Percentiles rank a stretch among this genome's conserved stretches.
These are phyloP conservation scores for Propithecus perrieri DNA, from an alignment of 2,797 vertebrate genomes.

Conservation along the genomic window DNA sequence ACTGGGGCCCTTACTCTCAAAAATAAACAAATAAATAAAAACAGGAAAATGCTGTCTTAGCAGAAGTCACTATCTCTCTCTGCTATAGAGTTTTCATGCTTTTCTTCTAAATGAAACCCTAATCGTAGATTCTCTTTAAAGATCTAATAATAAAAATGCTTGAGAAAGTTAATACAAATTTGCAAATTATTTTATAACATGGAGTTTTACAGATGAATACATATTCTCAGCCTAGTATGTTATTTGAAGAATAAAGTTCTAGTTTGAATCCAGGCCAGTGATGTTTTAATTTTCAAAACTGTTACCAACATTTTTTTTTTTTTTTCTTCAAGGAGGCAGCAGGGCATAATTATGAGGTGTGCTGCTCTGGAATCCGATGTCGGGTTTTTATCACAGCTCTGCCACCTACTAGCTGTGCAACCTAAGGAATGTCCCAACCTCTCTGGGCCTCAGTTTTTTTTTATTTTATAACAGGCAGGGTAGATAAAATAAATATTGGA, in stretches of 20 bases:
- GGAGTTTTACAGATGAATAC: neutral
- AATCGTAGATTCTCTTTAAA: neutral
- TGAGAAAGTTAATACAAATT: neutral
- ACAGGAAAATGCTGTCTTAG: neutral
- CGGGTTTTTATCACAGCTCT: neutral
- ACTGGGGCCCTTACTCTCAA: neutral
- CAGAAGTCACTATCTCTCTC: neutral
- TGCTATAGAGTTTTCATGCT: neutral
- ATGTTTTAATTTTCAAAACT: neutral
- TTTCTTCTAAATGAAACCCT: neutral
- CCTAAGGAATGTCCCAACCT: neutral
- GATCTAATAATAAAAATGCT: neutral
- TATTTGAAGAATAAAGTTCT: neutral
- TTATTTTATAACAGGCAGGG: neutral
- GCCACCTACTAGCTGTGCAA: too few species aligned
- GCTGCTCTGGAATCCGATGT: neutral
- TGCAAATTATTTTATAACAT: neutral
- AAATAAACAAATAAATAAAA: neutral
- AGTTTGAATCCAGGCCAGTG: neutral
- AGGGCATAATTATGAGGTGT: rapidly evolving
- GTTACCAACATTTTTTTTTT: neutral
- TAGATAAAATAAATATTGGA: neutral
- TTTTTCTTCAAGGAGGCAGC: neutral
- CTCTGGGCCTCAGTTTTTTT: neutral
- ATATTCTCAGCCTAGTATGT: neutral